Conservation (phyloP, 1,140 invertebrate species). For the Solenopsis fugax region DNA sequence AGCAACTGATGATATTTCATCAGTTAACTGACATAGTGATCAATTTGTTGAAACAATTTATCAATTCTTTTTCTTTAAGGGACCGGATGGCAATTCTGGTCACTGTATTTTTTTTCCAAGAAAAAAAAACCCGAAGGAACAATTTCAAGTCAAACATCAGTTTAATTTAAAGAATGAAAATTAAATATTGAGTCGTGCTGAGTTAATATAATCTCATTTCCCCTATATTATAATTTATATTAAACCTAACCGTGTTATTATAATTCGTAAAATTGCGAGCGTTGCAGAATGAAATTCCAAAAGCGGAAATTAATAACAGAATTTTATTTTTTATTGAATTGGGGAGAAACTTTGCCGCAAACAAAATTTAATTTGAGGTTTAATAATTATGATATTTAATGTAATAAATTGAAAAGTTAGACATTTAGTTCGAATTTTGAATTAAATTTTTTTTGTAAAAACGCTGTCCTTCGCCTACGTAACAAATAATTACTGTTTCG, state of each 20-base stretch:
- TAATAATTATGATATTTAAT: constrained; percentile 13
- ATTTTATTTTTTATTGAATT: constrained; percentile 27
- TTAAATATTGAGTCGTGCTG: not conserved
- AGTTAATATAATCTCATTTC: not conserved
- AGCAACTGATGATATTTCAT: too few relatives aligned
- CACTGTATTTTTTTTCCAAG: not conserved
- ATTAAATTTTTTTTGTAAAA: not conserved
- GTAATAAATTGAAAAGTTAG: constrained; percentile 7
- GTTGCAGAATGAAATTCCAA: not conserved
- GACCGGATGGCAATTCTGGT: not conserved
- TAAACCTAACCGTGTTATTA: not conserved
- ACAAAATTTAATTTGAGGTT: constrained; percentile 30
- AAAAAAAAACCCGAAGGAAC: not conserved
- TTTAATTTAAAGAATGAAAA: not conserved
- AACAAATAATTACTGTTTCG: not conserved
- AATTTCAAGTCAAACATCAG: not conserved
- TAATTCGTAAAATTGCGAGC: not conserved
- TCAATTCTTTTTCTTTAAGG: too few relatives aligned
- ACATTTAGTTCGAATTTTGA: not conserved
- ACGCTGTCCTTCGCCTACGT: not conserved
- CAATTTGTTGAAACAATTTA: too few relatives aligned
- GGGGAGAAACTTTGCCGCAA: not conserved
- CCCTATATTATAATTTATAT: not conserved
- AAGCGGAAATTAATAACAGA: constrained; percentile 4
- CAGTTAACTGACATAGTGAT: too few relatives aligned